Evolutionary conservation across 2,797 vertebrate species (phyloP).

Genomic region (Gila robusta): DNA sequence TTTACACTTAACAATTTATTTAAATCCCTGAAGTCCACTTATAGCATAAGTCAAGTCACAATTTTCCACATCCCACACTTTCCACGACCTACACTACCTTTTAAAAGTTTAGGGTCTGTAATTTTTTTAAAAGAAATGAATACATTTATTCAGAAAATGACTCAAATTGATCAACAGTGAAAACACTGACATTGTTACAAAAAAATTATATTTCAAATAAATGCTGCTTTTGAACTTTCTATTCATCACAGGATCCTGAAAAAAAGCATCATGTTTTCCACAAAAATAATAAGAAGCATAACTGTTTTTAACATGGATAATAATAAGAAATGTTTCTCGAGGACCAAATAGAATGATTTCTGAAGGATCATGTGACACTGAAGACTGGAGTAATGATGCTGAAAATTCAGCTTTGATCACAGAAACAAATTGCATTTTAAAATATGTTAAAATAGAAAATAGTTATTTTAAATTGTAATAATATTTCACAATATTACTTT

Average conservation of each 20-base stretch:
- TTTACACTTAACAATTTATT: not conserved
- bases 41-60: not conserved
- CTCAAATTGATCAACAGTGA: not conserved
- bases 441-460: not conserved
- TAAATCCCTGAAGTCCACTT: not conserved
- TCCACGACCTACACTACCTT: too few species aligned
- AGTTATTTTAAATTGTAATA: not conserved
- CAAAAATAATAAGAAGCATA: too few species aligned
- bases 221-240: too few species aligned
- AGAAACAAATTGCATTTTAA: not conserved
- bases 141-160: not conserved
- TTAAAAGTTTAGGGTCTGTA: not conserved
- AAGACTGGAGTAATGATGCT: not conserved
- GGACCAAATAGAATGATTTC: not conserved
- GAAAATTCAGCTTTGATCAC: not conserved
- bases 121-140: not conserved
- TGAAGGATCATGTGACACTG: not conserved
- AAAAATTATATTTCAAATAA: too few species aligned
- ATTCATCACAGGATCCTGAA: too few species aligned
- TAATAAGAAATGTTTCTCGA: not conserved
- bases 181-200: not conserved
- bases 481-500: not conserved
- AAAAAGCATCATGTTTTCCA: too few species aligned
- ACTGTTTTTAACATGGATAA: too few species aligned
- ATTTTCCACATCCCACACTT: not conserved